phyloP scores from a whole-genome alignment of 92 coral and sea anemone species.

The Bergia sp. region DNA sequence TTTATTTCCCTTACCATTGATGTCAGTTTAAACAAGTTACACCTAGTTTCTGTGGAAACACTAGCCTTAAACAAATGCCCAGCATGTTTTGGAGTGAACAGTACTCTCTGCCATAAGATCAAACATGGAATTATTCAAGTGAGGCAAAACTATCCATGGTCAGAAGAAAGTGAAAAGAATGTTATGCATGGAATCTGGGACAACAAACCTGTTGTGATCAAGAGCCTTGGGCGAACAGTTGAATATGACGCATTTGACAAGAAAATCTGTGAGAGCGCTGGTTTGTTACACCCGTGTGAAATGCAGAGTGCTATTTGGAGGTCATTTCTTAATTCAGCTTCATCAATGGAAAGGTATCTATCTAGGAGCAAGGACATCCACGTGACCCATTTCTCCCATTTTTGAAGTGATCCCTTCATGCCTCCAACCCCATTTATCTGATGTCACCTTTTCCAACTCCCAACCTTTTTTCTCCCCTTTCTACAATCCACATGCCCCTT shows the following conservation, averaged over 20 bases:
- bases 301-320: constrained; percentile 56
- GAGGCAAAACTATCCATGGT: constrained; percentile 57
- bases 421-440: too few relatives aligned
- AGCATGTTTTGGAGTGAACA: constrained; percentile 78
- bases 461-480: too few relatives aligned
- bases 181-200: constrained; percentile 63
- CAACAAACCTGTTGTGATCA: constrained; percentile 58
- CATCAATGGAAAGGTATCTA: constrained; percentile 66
- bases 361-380: neutral
- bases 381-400: too few relatives aligned
- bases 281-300: constrained; percentile 59
- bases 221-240: constrained; percentile 64
- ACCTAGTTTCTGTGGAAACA: constrained; percentile 37
- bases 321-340: constrained; percentile 70
- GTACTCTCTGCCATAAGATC: constrained; percentile 62
- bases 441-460: too few relatives aligned
- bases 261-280: constrained; percentile 67
- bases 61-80: constrained; percentile 71
- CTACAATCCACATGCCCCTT: too few relatives aligned
- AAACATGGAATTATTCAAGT: constrained; percentile 53
- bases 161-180: constrained; percentile 45
- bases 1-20: constrained; percentile 10
- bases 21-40: constrained; percentile 25
- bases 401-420: too few relatives aligned
- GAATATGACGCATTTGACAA: constrained; percentile 68